A percentile compares a stretch with the other conserved stretches of the same genome.
Evolutionary conservation across 2,888 invertebrate genomes (phyloP).

Genomic region (Lasioglossum calceatum): DNA sequence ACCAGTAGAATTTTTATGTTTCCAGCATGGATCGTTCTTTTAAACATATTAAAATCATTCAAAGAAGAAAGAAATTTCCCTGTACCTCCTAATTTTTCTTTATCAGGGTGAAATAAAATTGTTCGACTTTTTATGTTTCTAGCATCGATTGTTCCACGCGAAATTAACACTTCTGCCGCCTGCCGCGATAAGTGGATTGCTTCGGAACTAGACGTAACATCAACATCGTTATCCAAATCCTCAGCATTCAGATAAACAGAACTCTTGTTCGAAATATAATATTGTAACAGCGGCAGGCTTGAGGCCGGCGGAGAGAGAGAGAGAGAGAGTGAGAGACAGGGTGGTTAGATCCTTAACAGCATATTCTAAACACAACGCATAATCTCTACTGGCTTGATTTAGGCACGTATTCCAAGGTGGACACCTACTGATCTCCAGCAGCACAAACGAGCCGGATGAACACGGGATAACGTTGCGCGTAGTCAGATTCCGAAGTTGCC

Average conservation of each 20-base stretch:
- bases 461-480: conserved; percentile 44
- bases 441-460: conserved; percentile 47
- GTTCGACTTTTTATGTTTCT: too few species aligned
- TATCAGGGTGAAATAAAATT: too few species aligned
- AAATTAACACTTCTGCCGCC: neutral
- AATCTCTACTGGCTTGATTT: conserved; percentile 47
- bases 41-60: too few species aligned
- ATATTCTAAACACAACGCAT: conserved; percentile 43
- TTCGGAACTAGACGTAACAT: neutral
- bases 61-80: too few species aligned
- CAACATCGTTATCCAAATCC: conserved; percentile 12
- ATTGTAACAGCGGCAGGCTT: conserved; percentile 4
- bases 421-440: conserved; percentile 31
- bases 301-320: neutral
- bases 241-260: neutral
- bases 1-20: too few species aligned
- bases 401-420: conserved; percentile 52
- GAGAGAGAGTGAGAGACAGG: neutral
- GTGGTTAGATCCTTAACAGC: conserved; percentile 9
- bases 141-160: neutral
- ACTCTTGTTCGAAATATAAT: conserved; percentile 24
- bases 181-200: neutral
- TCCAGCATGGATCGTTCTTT: too few species aligned
- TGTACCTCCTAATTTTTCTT: too few species aligned
- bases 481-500: conserved; percentile 52